Base-by-base conservation (phyloP, 92 coral and sea anemone species). In the Siderastrea radians region DNA sequence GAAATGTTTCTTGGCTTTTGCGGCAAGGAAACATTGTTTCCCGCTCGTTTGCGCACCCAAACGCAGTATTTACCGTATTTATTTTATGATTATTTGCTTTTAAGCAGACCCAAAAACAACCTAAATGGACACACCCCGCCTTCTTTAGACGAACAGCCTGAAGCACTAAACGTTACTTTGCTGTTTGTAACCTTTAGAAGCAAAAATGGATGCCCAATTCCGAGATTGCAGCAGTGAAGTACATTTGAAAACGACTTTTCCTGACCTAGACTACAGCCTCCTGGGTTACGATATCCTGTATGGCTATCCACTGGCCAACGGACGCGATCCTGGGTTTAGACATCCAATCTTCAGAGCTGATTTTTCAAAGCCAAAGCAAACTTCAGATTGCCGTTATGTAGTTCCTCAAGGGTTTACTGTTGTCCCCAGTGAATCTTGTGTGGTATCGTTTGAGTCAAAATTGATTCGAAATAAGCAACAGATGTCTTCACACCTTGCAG, bases 271-370 rank as follows among this genome's bases (percentile, higher is more conserved):
- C 68, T 82, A 68, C 48, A 72, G 75, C 46, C 67, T 85, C 10
- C 59, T 68, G 49, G 89, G 89, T 47, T 85, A 85, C 58, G 83
- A 85, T 47, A 64, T 85, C 79, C 65, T 75, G 6, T 52, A 8
- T 64, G 89, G 89, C 49, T 49, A 85, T 76, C 89, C 89, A 1
- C 4, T 75, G 12, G 51, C 83, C 5, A 51, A 65, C 48, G 89
- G 69, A 63, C 72, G 89, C 8, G 89, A 75, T 15, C 89, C 89
- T 1, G 89, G 89, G 13, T 65, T 85, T 54, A 85, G 38, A 8
- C 86, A 82, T 38, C 86, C 77, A 1, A 82, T 82, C 19, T 82
- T 82, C 68, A 68, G 47, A 47, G 86, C 86, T 55, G 77, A 82
- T 12, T 78, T 38, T 61, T 60, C 82, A 2, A 17, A 60, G 49